Base-by-base conservation (phyloP, 2,797 vertebrate species). In the Erethizon dorsatum region DNA sequence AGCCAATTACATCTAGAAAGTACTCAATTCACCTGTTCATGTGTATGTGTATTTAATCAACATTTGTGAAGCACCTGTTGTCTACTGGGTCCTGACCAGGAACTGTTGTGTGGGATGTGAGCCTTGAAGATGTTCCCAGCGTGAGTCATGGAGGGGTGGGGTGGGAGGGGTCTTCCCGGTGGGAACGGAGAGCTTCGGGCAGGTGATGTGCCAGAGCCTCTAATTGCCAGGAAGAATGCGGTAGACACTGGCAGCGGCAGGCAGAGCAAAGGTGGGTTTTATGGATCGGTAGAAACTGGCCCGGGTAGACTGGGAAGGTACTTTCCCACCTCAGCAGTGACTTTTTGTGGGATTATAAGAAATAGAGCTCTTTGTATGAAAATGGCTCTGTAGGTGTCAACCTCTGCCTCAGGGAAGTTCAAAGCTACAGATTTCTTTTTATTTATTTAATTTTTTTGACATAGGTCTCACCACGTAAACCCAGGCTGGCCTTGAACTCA, bases 251-350 rank as follows among this genome's bases (percentile, higher is more conserved):
- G 69, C 33, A 37, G 67, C 10, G 52, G n/a, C 31, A 6, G 47
- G n/a, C 67, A 83, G 82, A 94, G 94, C 90, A 94, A 94, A 90
- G 92, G 47, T 28, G 65, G 65, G 59, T 90, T 93, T 94, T 63
- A 65, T 10, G 75, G 80, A 47, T 89, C 77, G 41, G 91, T 1
- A 57, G 56, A 31, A n/a, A 17, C 9, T 89, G 73, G 87, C 90
- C 1, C 50, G 50, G 79, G 45, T 67, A 95, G 50, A 31, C n/a
- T 28, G 67, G 24, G 9, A 50, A 91, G 67, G 83, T 26, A 37
- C 69, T 86, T 95, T 96, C 83, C 94, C 90, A 75, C 54, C 78
- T 24, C 14, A 12, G 37, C 61, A 33, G n/a, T 33, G 52, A 33
- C 1, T 80, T 92, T 96, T 77, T 73, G 59, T 65, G 73, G 54